Evolutionary conservation across 2,113 vertebrate genomes (phyloP), one percentile per base, ranked within the genome.

Genomic region (Dissostichus mawsoni): DNA sequence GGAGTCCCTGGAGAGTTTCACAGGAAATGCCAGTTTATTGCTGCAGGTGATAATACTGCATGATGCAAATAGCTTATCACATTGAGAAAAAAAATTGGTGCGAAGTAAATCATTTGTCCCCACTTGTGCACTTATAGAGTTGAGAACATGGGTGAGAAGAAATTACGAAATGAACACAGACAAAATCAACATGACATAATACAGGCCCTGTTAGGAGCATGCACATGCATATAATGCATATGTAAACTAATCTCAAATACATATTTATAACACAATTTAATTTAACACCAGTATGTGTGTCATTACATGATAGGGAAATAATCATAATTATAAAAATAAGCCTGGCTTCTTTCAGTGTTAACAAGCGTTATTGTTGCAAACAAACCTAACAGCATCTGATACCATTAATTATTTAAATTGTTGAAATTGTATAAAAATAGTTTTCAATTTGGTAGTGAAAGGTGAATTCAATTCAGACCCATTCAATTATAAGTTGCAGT

Each of bases 1-100:
- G 3, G 69, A 20, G 69, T 77, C 79, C 59, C 81, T 50, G 59
- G 71, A 75, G 87, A 74, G 80, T 82, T 84, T 88, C 78, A 92
- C 82, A 85, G 89, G 81, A 89, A 88, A 85, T 83, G 77, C 44
- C 65, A 48, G 70, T 71, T 93, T 93, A 95, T 94, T 93, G 84
- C 77, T 58, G 78, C 81, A 85, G 73, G 84, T 90, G 82, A 84
- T 89, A 87, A 83, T 80, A 57, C 76, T 69, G 62, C 86, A 85
- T 70, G 58, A 69, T 50, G 45, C 36, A 11, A 77, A 70, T 36
- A 20, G 61, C 29, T 58, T 71, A 85, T 74, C 17, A 2, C 69
- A 66, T 17, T 41, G 58, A 73, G 67, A 84, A 68, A 69, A 23
- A 58, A 55, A 74, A 65, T 59, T 81, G 76, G 82, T 70, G 81